These are phyloP conservation scores for Stenichneumon culpator DNA, from an alignment of 2,888 invertebrate genomes.

Conservation along the genomic window DNA sequence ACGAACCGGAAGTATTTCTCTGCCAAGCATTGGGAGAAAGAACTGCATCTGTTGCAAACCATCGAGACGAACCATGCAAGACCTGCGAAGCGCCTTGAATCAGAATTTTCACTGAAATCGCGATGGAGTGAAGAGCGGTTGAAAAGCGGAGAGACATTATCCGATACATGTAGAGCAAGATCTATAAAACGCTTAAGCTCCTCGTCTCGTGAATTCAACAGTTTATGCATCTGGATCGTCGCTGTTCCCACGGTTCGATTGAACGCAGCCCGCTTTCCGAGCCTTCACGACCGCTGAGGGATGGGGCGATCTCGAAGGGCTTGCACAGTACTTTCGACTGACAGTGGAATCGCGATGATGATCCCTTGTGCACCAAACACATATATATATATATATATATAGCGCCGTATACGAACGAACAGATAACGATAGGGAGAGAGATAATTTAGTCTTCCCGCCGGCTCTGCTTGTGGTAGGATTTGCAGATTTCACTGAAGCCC, in stretches of 20 bases:
- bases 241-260: neutral
- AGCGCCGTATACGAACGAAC: slow-evolving; percentile 33
- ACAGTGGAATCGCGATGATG: neutral
- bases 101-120: neutral
- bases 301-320: neutral
- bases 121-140: no score
- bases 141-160: no score
- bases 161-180: no score
- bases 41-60: neutral
- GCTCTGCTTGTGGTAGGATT: slow-evolving; percentile 56
- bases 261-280: neutral
- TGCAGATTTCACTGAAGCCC: slow-evolving; percentile 57
- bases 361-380: neutral
- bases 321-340: neutral
- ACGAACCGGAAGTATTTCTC: neutral
- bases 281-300: neutral
- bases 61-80: neutral
- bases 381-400: slow-evolving; percentile 25
- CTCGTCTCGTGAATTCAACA: slow-evolving; percentile 4
- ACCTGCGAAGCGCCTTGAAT: neutral
- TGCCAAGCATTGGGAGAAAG: neutral
- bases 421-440: slow-evolving; percentile 41
- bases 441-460: slow-evolving; percentile 52
- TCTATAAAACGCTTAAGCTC: neutral
- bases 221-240: slow-evolving; percentile 1